Percentiles rank a stretch among this genome's conserved stretches.
These are phyloP conservation scores for Halcyon badia DNA, from an alignment of 2,797 vertebrate species.

Conservation along the genomic window DNA sequence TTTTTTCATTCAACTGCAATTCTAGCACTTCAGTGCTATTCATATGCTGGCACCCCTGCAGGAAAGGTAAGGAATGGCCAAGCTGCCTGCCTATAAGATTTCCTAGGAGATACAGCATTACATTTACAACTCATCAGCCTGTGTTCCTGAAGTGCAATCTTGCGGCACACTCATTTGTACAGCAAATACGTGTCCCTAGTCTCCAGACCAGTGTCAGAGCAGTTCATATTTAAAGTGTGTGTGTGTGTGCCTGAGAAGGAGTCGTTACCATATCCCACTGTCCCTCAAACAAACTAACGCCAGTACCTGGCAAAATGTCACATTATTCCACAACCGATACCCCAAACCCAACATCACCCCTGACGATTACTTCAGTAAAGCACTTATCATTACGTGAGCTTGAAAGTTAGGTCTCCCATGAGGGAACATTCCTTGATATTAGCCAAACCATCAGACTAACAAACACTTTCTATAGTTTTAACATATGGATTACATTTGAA, in stretches of 20 bases:
- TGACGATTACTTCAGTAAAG: not conserved
- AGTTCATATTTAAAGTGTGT: not conserved
- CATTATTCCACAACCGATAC: not conserved
- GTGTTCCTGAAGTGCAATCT: not conserved
- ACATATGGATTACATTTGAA: slow-evolving; percentile 73
- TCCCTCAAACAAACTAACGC: not conserved
- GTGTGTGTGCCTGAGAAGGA: not conserved
- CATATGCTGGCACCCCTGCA: not conserved
- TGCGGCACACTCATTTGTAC: not conserved
- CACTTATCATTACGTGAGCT: slow-evolving; percentile 28
- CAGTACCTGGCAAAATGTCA: not conserved
- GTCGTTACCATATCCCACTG: not conserved
- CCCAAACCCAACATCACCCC: not conserved
- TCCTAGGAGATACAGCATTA: not conserved
- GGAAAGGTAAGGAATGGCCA: not conserved
- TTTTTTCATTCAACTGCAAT: slow-evolving; percentile 11
- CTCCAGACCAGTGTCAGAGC: not conserved
- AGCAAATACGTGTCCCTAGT: not conserved
- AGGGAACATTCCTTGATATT: slow-evolving; percentile 48
- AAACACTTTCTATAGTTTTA: slow-evolving; percentile 67
- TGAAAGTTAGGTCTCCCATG: slow-evolving; percentile 23
- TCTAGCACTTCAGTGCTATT: not conserved
- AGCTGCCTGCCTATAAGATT: not conserved
- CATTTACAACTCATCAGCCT: not conserved
- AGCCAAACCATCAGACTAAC: slow-evolving; percentile 64